Base-by-base conservation (phyloP, 2,113 vertebrate species). In the Proterorhinus semilunaris region DNA sequence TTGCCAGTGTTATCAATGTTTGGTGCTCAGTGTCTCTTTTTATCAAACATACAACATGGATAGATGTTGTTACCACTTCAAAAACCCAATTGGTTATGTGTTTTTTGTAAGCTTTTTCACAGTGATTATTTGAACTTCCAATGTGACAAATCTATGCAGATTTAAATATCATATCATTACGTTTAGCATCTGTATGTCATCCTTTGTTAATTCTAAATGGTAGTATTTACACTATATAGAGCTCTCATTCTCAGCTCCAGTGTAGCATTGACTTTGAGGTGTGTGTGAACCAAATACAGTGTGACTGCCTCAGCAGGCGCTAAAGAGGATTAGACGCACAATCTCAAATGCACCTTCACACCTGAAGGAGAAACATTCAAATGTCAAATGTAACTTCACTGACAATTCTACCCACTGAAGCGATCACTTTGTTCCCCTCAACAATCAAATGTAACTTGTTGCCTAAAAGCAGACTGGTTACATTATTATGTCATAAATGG, bases 251-350 rank as follows among this genome's bases (percentile, higher is more conserved):
- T 27, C 53, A 27, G 16, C 17, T 21, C 2, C 17, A 21, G 17
- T 17, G 21, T 6, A 42, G 27, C 27, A 43, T 59, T 43, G 27
- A 42, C 13, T 16, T 8, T 44, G 36, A n/a, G 58, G 58, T 61
- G n/a, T 15, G 6, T 13, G 36, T 59, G 13, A 2, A 8, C 44
- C 58, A 44, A 42, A 61, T 44, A 44, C 58, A 61, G 58, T 44
- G 58, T 61, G 58, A 61, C 58, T 61, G 36, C n/a, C 58, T n/a
- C 58, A n/a, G 58, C 36, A 61, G 58, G 58, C 1, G 36, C 58
- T 61, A 44, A 61, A 61, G 42, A 61, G 58, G 58, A 61, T 61
- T 61, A 61, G 12, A 59, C 6, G 5, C 36, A 61, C 58, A 9
- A 61, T 2, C 13, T 44, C 36, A 61, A 61, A 44, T 61, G 36